Evolutionary conservation across 2,888 invertebrate genomes (phyloP), one percentile per base, ranked within the genome.

Genomic region (Artemia sinica): DNA sequence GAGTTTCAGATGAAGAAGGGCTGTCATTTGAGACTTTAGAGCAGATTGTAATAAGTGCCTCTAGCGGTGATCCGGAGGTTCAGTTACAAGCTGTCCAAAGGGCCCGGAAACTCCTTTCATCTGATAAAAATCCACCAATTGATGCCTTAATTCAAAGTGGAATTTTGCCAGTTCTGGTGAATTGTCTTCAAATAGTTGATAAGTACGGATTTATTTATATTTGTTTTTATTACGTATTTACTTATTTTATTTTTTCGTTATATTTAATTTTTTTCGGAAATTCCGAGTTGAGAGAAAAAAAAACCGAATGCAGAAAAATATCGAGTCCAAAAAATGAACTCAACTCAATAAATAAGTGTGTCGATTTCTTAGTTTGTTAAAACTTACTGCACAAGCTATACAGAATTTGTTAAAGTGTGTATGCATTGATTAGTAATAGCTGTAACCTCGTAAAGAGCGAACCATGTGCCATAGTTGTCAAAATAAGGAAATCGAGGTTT

Each of bases 101-200:
- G 69, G 94, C 94, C 71, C 85, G 97, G 74, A 97, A 96, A 80
- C 82, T 98, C 74, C 82, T 98, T 51, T 97, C 96, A 10, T 94
- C 94, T 72, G 97, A 98, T 79, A 86, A 92, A 75, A 97, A 97
- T 82, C 98, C 98, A 73, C 97, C 98, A 41, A 97, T 98, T 75
- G 94, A 98, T 81, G 89, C 90, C 72, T 82, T 98, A 73, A 97
- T 98, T 75, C 82, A 85, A 66, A 90, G 91, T 77, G 94, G 94
- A 73, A 95, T 98, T 76, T 83, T 98, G 74, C 96, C 97, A 67
- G 89, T 95, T 75, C 84, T 98, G 75, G 92, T 95, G 69, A 82
- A 84, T 73, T 97, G 96, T 80, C 83, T 98, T 73, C 85, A 88
- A 73, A 84, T 87, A 75, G 84, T 88, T 75, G 89, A 92, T 72